A percentile compares a stretch with the other conserved stretches of the same genome.
These are phyloP conservation scores for Tychaedon coryphoeus DNA, from an alignment of 2,113 vertebrate species.

Conservation along the genomic window DNA sequence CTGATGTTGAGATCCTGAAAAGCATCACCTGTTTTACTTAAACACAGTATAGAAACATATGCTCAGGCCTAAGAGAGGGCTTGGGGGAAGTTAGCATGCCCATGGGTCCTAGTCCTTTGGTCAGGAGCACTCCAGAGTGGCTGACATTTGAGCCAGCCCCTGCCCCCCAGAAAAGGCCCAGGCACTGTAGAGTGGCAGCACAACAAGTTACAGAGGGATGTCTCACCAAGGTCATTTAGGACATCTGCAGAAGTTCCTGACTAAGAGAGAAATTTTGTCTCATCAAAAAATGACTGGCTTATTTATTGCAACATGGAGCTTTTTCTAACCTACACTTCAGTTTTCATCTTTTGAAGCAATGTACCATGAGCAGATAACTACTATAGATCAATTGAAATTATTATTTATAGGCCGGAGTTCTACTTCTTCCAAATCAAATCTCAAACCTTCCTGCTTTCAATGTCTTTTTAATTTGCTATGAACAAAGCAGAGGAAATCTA, in stretches of 20 bases:
- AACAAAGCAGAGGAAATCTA: neutral
- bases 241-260: neutral
- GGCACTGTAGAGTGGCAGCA: fast-evolving
- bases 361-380: neutral
- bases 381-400: neutral
- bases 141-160: neutral
- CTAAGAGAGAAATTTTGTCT: neutral
- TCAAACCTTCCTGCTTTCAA: neutral
- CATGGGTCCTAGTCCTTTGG: neutral
- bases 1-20: neutral
- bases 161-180: neutral
- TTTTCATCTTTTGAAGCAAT: slow-evolving; percentile 2
- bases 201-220: neutral
- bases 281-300: neutral
- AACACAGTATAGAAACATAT: neutral
- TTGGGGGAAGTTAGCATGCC: neutral
- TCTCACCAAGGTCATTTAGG: neutral
- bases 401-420: neutral
- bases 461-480: neutral
- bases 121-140: neutral
- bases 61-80: neutral
- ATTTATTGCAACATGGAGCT: neutral
- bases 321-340: neutral
- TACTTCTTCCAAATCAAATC: neutral
- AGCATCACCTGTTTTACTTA: neutral